Evolutionary conservation across 2,888 invertebrate genomes (phyloP).

Genomic region (Drosophila pseudotalamancana): DNA sequence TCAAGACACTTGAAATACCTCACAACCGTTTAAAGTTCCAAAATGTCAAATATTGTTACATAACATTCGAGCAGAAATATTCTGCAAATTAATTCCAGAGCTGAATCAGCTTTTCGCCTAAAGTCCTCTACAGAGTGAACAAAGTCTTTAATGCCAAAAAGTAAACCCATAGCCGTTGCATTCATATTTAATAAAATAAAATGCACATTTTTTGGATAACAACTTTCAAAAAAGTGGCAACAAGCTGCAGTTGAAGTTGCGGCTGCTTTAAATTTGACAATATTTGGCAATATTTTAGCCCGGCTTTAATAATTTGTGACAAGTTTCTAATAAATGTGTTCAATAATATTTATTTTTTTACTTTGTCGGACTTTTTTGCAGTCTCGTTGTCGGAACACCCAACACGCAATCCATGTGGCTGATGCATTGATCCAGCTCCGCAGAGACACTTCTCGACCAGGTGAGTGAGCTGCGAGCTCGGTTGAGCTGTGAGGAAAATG

Average conservation of each 20-base stretch:
- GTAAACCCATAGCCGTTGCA: constrained; percentile 7
- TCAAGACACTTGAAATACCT: too few relatives aligned
- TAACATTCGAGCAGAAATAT: not conserved
- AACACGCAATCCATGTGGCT: constrained; percentile 59
- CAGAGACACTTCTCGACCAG: constrained; percentile 76
- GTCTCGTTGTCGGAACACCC: constrained; percentile 48
- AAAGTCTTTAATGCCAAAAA: constrained; percentile 42
- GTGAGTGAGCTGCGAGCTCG: constrained; percentile 12
- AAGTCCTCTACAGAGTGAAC: constrained; percentile 21
- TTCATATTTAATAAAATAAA: constrained; percentile 48
- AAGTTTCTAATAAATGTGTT: constrained; percentile 50
- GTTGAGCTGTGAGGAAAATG: constrained; percentile 70
- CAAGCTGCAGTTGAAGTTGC: constrained; percentile 43
- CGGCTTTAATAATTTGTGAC: constrained; percentile 52
- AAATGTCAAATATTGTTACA: constrained; percentile 8
- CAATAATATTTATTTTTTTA: constrained; percentile 17
- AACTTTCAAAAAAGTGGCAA: constrained; percentile 65
- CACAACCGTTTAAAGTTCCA: too few relatives aligned
- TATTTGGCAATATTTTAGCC: constrained; percentile 60
- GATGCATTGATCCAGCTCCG: constrained; percentile 31
- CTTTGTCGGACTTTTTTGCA: constrained; percentile 8
- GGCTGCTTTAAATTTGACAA: constrained; percentile 53
- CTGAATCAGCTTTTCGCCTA: constrained; percentile 27
- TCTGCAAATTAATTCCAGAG: constrained; percentile 5
- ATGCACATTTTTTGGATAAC: constrained; percentile 35